These are phyloP conservation scores for Amphiprion clarkii DNA, from an alignment of 2,797 vertebrate genomes.

Conservation along the genomic window DNA sequence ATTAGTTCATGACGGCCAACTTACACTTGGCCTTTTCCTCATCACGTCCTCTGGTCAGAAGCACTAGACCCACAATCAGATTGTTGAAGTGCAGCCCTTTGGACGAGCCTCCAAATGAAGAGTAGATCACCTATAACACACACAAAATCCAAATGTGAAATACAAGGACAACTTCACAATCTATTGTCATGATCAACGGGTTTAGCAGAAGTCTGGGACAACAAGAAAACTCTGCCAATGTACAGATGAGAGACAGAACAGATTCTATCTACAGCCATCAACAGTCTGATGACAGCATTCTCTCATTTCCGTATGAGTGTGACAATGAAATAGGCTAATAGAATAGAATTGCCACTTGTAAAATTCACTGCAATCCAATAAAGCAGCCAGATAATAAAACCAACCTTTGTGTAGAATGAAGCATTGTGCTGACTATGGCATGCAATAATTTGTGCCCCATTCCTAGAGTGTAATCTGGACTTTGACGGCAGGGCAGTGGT, in stretches of 20 bases:
- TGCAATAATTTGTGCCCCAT: background rate
- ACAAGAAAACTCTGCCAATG: background rate
- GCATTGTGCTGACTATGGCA: background rate
- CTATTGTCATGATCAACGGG: background rate
- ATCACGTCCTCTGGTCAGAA: constrained; percentile 95
- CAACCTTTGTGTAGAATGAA: background rate
- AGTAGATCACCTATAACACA: constrained; percentile 93
- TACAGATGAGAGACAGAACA: too few relatives aligned
- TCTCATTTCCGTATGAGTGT: background rate
- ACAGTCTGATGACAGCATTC: background rate
- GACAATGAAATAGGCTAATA: background rate
- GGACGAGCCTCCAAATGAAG: constrained; percentile 96
- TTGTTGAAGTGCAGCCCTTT: constrained; percentile 99
- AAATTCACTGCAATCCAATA: background rate
- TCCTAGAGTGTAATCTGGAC: background rate
- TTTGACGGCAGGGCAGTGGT: background rate
- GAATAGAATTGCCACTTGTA: background rate
- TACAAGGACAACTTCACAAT: background rate
- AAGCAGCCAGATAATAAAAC: background rate
- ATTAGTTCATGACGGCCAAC: constrained; percentile 54
- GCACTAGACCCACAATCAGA: constrained; percentile 95
- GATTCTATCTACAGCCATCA: background rate
- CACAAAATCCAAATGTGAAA: background rate
- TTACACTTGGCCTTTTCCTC: constrained; percentile 99
- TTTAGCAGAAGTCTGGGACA: background rate